Percentiles rank a stretch among this genome's conserved stretches.
phyloP scores from a whole-genome alignment of 2,113 vertebrate genomes.

The Tupaia tana region DNA sequence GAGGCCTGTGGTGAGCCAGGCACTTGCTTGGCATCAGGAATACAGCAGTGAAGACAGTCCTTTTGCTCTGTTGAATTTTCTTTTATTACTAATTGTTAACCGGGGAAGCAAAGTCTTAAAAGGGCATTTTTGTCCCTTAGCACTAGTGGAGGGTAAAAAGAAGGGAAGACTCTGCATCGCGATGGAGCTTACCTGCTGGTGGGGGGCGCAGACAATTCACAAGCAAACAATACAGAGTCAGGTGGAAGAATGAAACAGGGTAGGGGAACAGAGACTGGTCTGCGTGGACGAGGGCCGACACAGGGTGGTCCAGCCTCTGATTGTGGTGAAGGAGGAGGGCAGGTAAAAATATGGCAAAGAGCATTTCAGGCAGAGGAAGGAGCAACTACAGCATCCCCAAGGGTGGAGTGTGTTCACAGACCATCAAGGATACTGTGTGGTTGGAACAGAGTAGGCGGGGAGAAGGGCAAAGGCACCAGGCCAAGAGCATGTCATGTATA shows the following conservation, averaged over 20 bases:
- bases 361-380: not conserved
- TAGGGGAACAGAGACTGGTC: not conserved
- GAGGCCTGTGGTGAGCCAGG: not conserved
- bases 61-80: too few species aligned
- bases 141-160: too few species aligned
- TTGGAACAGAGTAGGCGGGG: not conserved
- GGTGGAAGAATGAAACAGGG: not conserved
- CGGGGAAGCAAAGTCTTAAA: too few species aligned
- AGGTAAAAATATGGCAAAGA: rapidly evolving
- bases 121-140: too few species aligned
- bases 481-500: rapidly evolving
- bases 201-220: not conserved
- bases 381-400: rapidly evolving
- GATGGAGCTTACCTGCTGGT: not conserved
- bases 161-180: not conserved
- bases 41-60: not conserved
- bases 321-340: not conserved
- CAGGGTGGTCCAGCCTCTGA: not conserved
- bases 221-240: not conserved
- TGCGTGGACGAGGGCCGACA: not conserved
- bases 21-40: not conserved
- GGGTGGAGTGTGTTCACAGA: not conserved
- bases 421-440: not conserved
- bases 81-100: too few species aligned
- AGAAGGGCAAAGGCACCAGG: not conserved